These are phyloP conservation scores for Brachymystax lenok DNA, from an alignment of 2,797 vertebrate genomes.

Conservation along the genomic window DNA sequence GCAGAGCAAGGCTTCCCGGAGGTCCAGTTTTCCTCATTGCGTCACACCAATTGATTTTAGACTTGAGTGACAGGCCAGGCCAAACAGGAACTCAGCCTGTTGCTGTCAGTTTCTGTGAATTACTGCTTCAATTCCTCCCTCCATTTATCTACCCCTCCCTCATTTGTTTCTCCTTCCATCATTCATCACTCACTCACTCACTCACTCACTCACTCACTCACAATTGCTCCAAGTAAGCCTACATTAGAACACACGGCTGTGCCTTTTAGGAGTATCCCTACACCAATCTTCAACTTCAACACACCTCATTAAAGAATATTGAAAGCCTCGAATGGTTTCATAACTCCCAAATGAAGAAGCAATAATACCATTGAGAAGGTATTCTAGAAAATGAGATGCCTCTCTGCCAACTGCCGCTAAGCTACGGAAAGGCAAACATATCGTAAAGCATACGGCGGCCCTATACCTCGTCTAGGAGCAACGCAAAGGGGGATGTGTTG, in stretches of 20 bases:
- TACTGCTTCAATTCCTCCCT: conserved; percentile 52
- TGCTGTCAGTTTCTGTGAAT: conserved; percentile 66
- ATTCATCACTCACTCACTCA: background rate
- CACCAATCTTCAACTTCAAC: background rate
- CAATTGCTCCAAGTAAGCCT: background rate
- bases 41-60: conserved; percentile 74
- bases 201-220: no score
- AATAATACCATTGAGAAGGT: background rate
- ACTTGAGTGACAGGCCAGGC: conserved; percentile 69
- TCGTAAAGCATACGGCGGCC: no score
- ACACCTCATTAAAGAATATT: background rate
- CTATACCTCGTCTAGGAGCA: background rate
- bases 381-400: background rate
- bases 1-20: conserved; percentile 5
- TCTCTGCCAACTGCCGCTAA: background rate
- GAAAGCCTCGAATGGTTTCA: background rate
- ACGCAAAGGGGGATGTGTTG: conserved; percentile 66
- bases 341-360: background rate
- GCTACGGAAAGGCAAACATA: background rate
- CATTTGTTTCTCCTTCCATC: background rate
- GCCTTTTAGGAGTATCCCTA: background rate
- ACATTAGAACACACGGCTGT: background rate
- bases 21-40: conserved; percentile 58
- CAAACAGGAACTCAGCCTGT: conserved; percentile 53
- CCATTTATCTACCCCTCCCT: conserved; percentile 19